These are phyloP conservation scores for Heterocephalus glaber DNA, from an alignment of 2,113 vertebrate genomes.

Conservation along the genomic window DNA sequence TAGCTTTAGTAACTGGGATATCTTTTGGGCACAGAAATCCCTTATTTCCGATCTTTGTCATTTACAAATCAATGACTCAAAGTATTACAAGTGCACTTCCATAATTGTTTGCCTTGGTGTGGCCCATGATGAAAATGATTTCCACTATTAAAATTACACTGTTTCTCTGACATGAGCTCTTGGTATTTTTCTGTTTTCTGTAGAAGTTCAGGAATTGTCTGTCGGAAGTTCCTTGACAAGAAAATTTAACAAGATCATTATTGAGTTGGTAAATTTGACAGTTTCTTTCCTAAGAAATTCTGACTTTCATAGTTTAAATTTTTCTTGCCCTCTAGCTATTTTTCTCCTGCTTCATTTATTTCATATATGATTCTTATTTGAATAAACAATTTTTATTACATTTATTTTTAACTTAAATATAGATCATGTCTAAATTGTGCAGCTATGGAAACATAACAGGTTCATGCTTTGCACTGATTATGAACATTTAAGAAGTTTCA, in stretches of 20 bases:
- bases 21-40: constrained; percentile 73
- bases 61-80: constrained; percentile 73
- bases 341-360: constrained; percentile 7
- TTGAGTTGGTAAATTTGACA: constrained; percentile 52
- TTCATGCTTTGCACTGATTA: constrained; percentile 58
- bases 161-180: constrained; percentile 60
- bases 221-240: constrained; percentile 45
- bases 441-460: constrained; percentile 34
- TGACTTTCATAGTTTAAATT: constrained; percentile 7
- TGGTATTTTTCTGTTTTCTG: constrained; percentile 58
- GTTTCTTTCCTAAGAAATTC: constrained; percentile 55
- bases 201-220: constrained; percentile 41
- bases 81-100: constrained; percentile 49
- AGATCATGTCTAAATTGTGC: background rate
- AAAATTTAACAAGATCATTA: constrained; percentile 59
- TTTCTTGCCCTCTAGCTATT: constrained; percentile 45
- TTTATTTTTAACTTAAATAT: constrained; percentile 56
- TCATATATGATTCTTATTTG: constrained; percentile 21
- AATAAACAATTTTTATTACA: constrained; percentile 55
- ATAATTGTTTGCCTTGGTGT: constrained; percentile 70
- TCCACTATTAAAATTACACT: constrained; percentile 47
- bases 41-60: constrained; percentile 74
- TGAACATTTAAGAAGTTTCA: constrained; percentile 48
- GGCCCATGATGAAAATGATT: constrained; percentile 46
- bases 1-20: constrained; percentile 66